Percentiles rank a stretch among this genome's conserved stretches.
phyloP scores from a whole-genome alignment of 2,113 vertebrate genomes.

The Otolemur garnettii region DNA sequence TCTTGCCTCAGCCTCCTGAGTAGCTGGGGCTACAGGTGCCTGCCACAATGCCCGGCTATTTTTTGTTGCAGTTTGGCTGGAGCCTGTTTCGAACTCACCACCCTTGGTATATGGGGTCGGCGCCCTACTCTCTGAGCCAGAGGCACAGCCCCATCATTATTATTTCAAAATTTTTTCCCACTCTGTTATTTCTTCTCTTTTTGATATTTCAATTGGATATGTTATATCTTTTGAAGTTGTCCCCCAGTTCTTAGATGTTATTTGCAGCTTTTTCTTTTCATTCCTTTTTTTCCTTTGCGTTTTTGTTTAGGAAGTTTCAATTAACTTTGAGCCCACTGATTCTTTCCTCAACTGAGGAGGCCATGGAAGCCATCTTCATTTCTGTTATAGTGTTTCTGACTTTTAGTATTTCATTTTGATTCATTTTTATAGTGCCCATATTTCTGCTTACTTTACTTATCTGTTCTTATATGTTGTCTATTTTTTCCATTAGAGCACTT shows the following conservation, averaged over 20 bases:
- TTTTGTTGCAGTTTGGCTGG: no score
- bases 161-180: background rate
- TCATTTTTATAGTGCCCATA: background rate
- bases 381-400: slow-evolving; percentile 20
- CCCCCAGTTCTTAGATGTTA: background rate
- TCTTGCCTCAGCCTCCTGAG: no score
- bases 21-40: no score
- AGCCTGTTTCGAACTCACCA: no score
- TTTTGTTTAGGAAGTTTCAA: background rate
- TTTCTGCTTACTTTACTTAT: background rate
- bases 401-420: slow-evolving; percentile 49
- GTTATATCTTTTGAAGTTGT: slow-evolving; percentile 29
- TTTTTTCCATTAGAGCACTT: background rate
- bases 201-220: background rate
- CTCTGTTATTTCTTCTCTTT: slow-evolving; percentile 17
- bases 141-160: no score
- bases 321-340: slow-evolving; percentile 8
- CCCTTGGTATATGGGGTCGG: no score
- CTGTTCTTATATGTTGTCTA: background rate
- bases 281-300: background rate
- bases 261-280: background rate
- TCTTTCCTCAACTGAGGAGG: background rate
- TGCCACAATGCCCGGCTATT: no score
- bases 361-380: background rate
- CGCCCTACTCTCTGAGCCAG: no score